phyloP scores from a whole-genome alignment of 2,113 vertebrate genomes.

The Trematocara unimaculatum region DNA sequence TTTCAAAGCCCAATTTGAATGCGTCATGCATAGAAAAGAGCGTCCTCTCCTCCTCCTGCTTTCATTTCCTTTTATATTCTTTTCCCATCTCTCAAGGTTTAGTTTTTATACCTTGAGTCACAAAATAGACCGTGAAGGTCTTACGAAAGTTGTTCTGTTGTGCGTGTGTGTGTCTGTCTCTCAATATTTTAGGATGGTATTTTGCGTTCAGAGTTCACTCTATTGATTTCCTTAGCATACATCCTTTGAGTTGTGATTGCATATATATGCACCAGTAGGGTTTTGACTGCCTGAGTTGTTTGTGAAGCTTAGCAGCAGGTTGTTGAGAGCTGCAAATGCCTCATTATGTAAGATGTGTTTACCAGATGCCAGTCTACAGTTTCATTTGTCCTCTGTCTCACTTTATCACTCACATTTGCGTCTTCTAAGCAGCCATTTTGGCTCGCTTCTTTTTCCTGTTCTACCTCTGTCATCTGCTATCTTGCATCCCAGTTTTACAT shows the following conservation, averaged over 20 bases:
- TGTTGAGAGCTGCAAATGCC: conserved; percentile 25
- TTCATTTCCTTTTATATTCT: conserved; percentile 2
- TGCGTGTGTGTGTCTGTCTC: not conserved
- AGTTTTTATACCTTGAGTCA: not conserved
- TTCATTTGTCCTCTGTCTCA: not conserved
- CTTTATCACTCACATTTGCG: not conserved
- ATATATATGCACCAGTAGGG: not conserved
- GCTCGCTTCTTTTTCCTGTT: not conserved
- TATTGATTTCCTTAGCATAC: not conserved
- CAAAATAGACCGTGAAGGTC: conserved; percentile 3
- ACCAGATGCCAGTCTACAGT: conserved; percentile 39
- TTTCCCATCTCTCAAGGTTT: not conserved
- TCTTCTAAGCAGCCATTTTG: not conserved
- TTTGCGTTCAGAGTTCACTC: not conserved
- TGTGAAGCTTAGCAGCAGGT: conserved; percentile 41
- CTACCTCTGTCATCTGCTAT: not conserved
- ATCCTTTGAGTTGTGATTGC: not conserved
- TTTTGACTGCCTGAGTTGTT: conserved; percentile 22
- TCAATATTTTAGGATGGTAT: not conserved
- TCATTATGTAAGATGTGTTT: conserved; percentile 50
- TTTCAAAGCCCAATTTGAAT: not conserved
- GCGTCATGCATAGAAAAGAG: not conserved
- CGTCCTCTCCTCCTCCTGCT: not conserved
- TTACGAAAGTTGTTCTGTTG: not conserved
- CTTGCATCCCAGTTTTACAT: not conserved